phyloP scores from a whole-genome alignment of 2,113 vertebrate genomes.

The Gavia stellata region DNA sequence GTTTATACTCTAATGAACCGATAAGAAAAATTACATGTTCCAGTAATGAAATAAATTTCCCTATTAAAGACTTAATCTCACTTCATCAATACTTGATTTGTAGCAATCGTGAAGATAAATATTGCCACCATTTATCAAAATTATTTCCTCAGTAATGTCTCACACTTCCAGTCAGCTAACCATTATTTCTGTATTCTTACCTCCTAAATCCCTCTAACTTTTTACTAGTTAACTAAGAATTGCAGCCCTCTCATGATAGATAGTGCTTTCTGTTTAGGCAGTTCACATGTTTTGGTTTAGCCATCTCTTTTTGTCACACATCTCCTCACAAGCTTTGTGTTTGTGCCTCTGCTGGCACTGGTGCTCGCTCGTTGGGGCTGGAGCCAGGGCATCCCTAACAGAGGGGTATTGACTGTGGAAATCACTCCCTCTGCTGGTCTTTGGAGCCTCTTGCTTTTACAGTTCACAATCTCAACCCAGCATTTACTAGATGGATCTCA shows the following conservation, averaged over 20 bases:
- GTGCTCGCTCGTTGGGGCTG: fast-evolving
- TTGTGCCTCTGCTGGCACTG: not conserved
- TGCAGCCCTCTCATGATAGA: not conserved
- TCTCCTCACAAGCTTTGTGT: not conserved
- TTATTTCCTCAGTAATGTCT: not conserved
- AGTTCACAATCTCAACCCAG: not conserved
- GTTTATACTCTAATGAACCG: not conserved
- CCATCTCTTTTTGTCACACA: not conserved
- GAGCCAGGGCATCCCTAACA: not conserved
- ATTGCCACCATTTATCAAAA: not conserved
- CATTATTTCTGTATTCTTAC: not conserved
- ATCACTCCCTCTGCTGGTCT: constrained; percentile 47
- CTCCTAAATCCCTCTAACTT: not conserved
- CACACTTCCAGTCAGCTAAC: not conserved
- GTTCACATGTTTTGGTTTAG: not conserved
- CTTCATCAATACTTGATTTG: constrained; percentile 28
- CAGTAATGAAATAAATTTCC: not conserved
- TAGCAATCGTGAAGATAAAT: not conserved
- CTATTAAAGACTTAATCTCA: constrained; percentile 6
- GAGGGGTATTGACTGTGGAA: not conserved
- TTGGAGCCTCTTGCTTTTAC: not conserved
- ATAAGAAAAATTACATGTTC: not conserved
- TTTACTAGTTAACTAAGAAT: not conserved
- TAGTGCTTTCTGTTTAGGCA: not conserved
- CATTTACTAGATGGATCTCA: not conserved